Base-by-base conservation (phyloP, 2,113 vertebrate species). In the Corvus hawaiiensis region DNA sequence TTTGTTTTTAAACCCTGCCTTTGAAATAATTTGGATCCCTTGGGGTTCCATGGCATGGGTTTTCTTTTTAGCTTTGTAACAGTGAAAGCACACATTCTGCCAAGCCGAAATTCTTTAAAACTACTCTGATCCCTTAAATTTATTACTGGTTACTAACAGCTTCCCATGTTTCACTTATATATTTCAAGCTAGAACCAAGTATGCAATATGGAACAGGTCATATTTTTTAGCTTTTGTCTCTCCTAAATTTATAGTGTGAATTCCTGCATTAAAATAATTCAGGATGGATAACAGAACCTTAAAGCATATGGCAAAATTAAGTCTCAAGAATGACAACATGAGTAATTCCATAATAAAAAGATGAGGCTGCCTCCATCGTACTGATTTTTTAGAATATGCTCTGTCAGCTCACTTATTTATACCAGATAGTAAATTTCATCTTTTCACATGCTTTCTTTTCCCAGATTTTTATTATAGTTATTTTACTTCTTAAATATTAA, bases 291-390 rank as follows among this genome's bases (percentile, higher is more conserved):
- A 78, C 52, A 94, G 91, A 94, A 91, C 30, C 30, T 88, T 55
- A 69, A 85, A 93, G 39, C 4, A 9, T 48, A 73, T 54, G 27
- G 63, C 15, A 88, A 94, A 96, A 90, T 94, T 94, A 86, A 96
- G 37, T 78, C 86, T 89, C 61, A 72, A 93, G 87, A 80, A 92
- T 76, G 77, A 32, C 68, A 62, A 89, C 35, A 81, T 66, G 73
- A 96, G n/a, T 83, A 78, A 94, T 89, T 92, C 41, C 39, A 79
- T 66, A 80, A 92, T 86, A 92, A 96, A 93, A 94, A 64, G 19
- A 83, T 75, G 63, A 75, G 43, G 23, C 32, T 90, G 44, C 52
- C 39, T 86, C 64, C 69, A 66, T 43, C 71, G 39, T 46, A 55
- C 91, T 80, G 39, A 84, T 67, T 87, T 84, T 59, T 87, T 56